Base-by-base conservation (phyloP, 2,113 vertebrate species). In the Macquaria australasica region DNA sequence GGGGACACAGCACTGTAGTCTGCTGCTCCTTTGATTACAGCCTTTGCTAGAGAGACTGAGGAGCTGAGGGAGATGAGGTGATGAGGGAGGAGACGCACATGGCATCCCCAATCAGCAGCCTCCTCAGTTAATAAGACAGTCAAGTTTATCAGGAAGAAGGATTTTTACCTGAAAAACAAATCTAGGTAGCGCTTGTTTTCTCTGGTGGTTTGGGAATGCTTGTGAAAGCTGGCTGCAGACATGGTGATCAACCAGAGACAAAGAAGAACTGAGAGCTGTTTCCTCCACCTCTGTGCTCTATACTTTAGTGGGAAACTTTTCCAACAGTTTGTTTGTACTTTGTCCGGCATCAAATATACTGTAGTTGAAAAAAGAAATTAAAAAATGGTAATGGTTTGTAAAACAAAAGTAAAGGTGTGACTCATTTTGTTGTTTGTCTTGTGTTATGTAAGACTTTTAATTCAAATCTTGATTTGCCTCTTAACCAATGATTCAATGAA, bases 21-120 rank as follows among this genome's bases (percentile, higher is more conserved):
- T 78, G 77, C 79, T 77, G 76, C 72, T 58, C 34, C 64, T 87
- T 77, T 88, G 79, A 88, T 83, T 87, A 81, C 72, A 6, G 53
- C 67, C 41, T 85, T 71, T 37, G 45, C 82, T 67, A 16, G 68
- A 71, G 73, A 85, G 66, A 82, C 67, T 11, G 58, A 79, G 62
- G 68, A 60, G 79, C 59, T 21, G 4, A 28, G 66, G 34, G 77
- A 78, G 16, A 31, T 7, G 1, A 85, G 53, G 79, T 59, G 73
- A 77, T 37, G 73, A 72, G 43, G 77, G 37, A 64, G 70, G 60
- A 43, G 64, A 41, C 8, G 37, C 64, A 37, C 64, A 1, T 69
- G 68, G 43, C 68, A 68, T 73, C n/a, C 25, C 50, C 50, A 82
- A 62, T 87, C 76, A 83, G 62, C 31, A 77, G 39, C 58, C 23